Evolutionary conservation across 2,797 vertebrate genomes (phyloP).

Genomic region (Pteronotus mesoamericanus): DNA sequence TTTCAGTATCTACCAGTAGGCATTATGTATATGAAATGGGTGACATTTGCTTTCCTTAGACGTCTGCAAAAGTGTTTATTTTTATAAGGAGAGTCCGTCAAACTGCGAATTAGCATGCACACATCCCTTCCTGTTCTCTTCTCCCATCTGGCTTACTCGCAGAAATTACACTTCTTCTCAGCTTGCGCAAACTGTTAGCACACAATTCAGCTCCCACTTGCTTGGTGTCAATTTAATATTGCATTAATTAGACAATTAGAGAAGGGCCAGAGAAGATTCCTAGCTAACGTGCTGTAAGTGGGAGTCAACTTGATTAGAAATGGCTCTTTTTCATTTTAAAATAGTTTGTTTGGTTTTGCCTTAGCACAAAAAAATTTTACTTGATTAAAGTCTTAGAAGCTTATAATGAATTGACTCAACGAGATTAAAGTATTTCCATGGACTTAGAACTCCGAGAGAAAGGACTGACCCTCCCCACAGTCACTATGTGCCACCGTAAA

Average conservation of each 20-base stretch:
- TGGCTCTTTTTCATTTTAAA: conserved; percentile 38
- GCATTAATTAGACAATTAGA: conserved; percentile 61
- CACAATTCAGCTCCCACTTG: conserved; percentile 48
- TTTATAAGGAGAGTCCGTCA: conserved; percentile 67
- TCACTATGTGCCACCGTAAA: background rate
- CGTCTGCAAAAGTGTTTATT: conserved; percentile 72
- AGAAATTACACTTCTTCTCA: conserved; percentile 59
- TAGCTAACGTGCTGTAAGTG: background rate
- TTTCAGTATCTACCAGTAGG: conserved; percentile 48
- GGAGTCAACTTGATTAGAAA: conserved; percentile 62
- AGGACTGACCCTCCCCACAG: background rate
- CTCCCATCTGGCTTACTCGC: conserved; percentile 51
- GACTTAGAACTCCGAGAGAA: background rate
- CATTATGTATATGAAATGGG: conserved; percentile 48
- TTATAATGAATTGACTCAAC: conserved; percentile 31
- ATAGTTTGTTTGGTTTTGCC: conserved; percentile 58
- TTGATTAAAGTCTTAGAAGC: conserved; percentile 53
- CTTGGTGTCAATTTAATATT: conserved; percentile 57
- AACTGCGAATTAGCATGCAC: conserved; percentile 70
- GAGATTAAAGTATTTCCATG: conserved; percentile 42
- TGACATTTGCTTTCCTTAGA: conserved; percentile 70
- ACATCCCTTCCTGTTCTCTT: conserved; percentile 47
- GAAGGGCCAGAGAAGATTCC: conserved; percentile 53
- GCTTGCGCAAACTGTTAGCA: conserved; percentile 56
- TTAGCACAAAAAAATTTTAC: conserved; percentile 35